Conservation (phyloP, 2,797 vertebrate species). For the Acanthurus tractus region DNA sequence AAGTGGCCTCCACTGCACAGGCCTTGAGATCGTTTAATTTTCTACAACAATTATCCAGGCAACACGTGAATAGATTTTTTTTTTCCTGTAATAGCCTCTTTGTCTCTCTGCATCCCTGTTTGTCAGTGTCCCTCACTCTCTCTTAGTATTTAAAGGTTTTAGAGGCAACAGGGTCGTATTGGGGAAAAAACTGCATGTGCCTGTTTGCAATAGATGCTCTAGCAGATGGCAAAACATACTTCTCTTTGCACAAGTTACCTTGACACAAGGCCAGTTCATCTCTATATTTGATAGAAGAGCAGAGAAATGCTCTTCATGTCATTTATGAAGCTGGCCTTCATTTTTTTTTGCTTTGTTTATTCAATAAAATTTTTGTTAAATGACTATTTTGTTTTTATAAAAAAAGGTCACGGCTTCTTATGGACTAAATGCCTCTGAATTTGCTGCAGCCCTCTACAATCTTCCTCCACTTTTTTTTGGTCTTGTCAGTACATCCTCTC, state of each 20-base stretch:
- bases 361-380: constrained; percentile 57
- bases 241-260: constrained; percentile 58
- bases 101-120: constrained; percentile 17
- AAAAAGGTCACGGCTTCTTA: constrained; percentile 55
- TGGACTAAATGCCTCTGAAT: constrained; percentile 49
- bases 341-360: constrained; percentile 38
- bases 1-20: constrained; percentile 35
- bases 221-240: constrained; percentile 51
- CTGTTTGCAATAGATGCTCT: constrained; percentile 46
- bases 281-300: constrained; percentile 41
- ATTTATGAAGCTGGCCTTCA: constrained; percentile 58
- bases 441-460: constrained; percentile 29
- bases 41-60: constrained; percentile 7
- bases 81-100: background rate
- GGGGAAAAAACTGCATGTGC: background rate
- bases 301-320: constrained; percentile 42
- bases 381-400: constrained; percentile 47
- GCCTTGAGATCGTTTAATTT: constrained; percentile 40
- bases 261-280: constrained; percentile 62
- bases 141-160: constrained; percentile 33
- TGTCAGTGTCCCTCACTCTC: background rate
- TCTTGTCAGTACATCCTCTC: background rate
- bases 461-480: constrained; percentile 1
- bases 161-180: constrained; percentile 19
- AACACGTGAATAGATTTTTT: constrained; percentile 18